Percentiles rank a stretch among this genome's conserved stretches.
Conservation (phyloP, 2,113 vertebrate species). For the Sarotherodon lohbergeri region DNA sequence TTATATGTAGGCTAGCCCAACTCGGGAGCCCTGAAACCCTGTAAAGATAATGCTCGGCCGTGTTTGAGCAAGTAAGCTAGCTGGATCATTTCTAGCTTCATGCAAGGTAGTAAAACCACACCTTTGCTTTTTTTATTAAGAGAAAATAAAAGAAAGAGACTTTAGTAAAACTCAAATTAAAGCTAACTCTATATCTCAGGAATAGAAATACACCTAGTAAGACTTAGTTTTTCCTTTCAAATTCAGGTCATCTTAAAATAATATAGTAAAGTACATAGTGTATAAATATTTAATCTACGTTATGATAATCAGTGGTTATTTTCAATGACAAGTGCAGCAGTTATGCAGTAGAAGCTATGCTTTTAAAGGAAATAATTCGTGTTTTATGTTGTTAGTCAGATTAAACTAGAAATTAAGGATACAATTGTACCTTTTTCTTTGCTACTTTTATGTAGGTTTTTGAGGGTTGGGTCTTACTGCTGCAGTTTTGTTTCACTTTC, state of each 20-base stretch:
- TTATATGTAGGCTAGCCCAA: not conserved
- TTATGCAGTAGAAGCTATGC: not conserved
- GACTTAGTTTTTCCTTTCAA: not conserved
- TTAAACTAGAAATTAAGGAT: not conserved
- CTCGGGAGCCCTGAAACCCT: not conserved
- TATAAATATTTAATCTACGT: not conserved
- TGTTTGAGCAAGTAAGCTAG: not conserved
- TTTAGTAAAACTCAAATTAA: not conserved
- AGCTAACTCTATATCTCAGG: not conserved
- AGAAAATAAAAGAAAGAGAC: not conserved
- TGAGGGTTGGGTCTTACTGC: not conserved
- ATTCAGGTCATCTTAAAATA: not conserved
- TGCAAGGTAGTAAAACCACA: not conserved
- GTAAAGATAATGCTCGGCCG: not conserved
- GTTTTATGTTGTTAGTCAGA: not conserved
- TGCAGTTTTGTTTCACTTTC: not conserved
- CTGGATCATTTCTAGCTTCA: not conserved
- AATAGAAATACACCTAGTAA: not conserved
- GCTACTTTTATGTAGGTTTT: not conserved
- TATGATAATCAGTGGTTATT: not conserved
- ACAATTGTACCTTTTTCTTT: not conserved
- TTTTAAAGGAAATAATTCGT: not conserved
- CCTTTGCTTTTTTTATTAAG: not conserved
- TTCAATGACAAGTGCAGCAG: not conserved
- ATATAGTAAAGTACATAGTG: not conserved